Evolutionary conservation across 2,888 invertebrate genomes (phyloP).

Genomic region (Xanthorhoe designata): DNA sequence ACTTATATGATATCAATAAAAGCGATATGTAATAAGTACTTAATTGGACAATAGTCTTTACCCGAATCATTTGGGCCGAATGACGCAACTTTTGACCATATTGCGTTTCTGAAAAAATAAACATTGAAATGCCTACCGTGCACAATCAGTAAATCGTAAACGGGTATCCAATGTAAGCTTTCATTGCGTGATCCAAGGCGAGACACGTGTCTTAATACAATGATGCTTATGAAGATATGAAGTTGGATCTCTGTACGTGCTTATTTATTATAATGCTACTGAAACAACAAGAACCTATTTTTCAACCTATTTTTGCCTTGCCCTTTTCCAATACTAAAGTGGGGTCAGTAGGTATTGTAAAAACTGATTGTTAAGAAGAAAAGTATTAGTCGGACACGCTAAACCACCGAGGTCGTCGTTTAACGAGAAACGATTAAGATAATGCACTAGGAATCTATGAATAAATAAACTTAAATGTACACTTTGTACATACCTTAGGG

Average conservation of each 20-base stretch:
- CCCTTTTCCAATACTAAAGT: too few species aligned
- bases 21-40: neutral
- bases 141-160: constrained; percentile 4
- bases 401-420: too few species aligned
- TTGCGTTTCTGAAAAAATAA: constrained; percentile 26
- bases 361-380: too few species aligned
- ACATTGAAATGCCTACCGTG: constrained; percentile 14
- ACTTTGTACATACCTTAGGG: too few species aligned
- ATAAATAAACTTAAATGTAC: too few species aligned
- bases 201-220: constrained; percentile 35
- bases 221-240: constrained; percentile 39
- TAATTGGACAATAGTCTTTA: neutral
- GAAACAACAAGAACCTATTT: neutral
- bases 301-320: too few species aligned
- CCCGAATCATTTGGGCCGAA: too few species aligned
- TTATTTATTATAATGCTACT: constrained; percentile 18
- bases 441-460: too few species aligned
- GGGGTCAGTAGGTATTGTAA: too few species aligned
- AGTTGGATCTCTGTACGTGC: constrained; percentile 12
- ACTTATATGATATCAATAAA: neutral
- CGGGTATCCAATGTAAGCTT: constrained; percentile 1
- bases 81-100: constrained; percentile 46
- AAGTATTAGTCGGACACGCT: too few species aligned
- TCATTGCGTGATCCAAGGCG: neutral
- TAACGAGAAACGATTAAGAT: too few species aligned